A percentile compares a stretch with the other conserved stretches of the same genome.
Evolutionary conservation across 2,113 vertebrate genomes (phyloP).

Genomic region (Argyrosomus japonicus): DNA sequence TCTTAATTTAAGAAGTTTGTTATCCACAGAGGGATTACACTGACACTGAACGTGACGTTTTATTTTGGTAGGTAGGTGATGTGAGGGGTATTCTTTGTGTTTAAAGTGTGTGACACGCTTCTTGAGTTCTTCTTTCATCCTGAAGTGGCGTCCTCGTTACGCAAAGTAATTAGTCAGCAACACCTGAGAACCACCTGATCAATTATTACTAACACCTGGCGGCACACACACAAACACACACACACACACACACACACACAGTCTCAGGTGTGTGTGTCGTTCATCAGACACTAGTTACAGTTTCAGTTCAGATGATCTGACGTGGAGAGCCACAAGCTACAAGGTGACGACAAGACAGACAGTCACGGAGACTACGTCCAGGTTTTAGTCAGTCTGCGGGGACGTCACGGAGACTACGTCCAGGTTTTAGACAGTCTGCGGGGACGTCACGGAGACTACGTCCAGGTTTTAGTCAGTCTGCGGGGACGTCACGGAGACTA

Average conservation of each 20-base stretch:
- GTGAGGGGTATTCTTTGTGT: not conserved
- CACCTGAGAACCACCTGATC: conserved; percentile 44
- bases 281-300: conserved; percentile 8
- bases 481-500: too few relatives aligned
- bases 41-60: too few relatives aligned
- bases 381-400: too few relatives aligned
- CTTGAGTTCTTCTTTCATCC: not conserved
- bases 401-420: too few relatives aligned
- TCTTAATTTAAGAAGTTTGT: too few relatives aligned
- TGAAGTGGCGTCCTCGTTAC: not conserved
- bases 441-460: too few relatives aligned
- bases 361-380: too few relatives aligned
- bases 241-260: not conserved
- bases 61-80: not conserved
- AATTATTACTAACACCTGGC: conserved; percentile 42
- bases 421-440: too few relatives aligned
- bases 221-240: not conserved
- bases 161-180: conserved; percentile 28
- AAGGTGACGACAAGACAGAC: too few relatives aligned
- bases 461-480: too few relatives aligned
- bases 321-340: too few relatives aligned
- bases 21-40: too few relatives aligned
- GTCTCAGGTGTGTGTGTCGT: not conserved
- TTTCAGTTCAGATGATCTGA: not conserved
- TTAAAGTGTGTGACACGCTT: not conserved